These are phyloP conservation scores for Anabas testudineus DNA, from an alignment of 2,797 vertebrate species.

Conservation along the genomic window DNA sequence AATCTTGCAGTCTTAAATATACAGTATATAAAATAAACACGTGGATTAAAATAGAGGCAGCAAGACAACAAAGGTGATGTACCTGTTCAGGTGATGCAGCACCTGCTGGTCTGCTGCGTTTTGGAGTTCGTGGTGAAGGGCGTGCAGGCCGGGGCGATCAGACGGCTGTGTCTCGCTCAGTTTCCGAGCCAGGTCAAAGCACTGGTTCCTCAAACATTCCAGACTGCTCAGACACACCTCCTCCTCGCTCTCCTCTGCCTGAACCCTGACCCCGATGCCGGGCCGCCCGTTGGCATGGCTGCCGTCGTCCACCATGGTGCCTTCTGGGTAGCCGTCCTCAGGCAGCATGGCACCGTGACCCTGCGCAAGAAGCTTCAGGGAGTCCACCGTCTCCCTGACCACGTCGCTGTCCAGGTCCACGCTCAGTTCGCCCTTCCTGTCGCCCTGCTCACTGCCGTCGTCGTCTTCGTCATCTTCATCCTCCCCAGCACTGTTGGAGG, in stretches of 20 bases:
- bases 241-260: constrained; percentile 92
- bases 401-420: constrained; percentile 98
- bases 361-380: constrained; percentile 95
- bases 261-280: constrained; percentile 75
- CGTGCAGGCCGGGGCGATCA: constrained; percentile 76
- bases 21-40: too few species aligned
- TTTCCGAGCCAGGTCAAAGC: constrained; percentile 96
- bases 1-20: background rate
- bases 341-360: constrained; percentile 93
- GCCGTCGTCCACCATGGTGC: constrained; percentile 67
- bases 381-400: constrained; percentile 97
- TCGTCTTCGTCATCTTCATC: constrained; percentile 87
- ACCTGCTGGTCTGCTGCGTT: constrained; percentile 54
- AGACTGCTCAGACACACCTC: constrained; percentile 96
- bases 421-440: constrained; percentile 90
- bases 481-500: constrained; percentile 92
- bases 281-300: constrained; percentile 77
- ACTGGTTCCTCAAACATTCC: constrained; percentile 97
- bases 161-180: constrained; percentile 91
- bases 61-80: background rate
- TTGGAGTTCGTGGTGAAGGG: constrained; percentile 67
- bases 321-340: constrained; percentile 89
- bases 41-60: background rate
- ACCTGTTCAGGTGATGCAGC: constrained; percentile 71
- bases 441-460: constrained; percentile 63